Conservation (phyloP, 2,113 vertebrate genomes). For the Saimiri boliviensis region DNA sequence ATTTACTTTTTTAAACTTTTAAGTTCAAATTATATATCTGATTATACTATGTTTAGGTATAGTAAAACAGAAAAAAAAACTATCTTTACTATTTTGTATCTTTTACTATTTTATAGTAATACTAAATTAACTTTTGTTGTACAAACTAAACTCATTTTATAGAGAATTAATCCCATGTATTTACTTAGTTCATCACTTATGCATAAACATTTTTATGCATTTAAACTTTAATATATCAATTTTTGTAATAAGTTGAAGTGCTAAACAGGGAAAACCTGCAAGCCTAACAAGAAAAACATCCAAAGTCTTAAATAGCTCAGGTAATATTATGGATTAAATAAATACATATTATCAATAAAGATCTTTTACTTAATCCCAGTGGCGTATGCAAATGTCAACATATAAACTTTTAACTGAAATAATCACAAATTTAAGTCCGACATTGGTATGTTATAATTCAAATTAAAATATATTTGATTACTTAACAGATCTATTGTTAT, state of each 20-base stretch:
- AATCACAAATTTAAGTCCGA: background rate
- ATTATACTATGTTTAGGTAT: background rate
- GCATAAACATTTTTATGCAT: background rate
- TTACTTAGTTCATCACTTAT: background rate
- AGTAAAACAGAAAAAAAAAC: background rate
- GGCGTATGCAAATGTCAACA: background rate
- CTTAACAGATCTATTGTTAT: background rate
- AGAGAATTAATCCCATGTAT: background rate
- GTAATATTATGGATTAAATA: background rate
- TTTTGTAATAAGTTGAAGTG: background rate
- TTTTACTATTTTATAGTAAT: slow-evolving; percentile 13
- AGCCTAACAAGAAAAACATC: background rate
- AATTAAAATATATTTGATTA: background rate
- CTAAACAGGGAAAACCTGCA: background rate
- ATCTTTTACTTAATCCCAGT: background rate
- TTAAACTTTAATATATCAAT: background rate
- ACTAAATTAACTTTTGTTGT: background rate
- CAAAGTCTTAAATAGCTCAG: background rate
- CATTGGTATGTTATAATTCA: background rate
- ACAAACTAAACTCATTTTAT: background rate
- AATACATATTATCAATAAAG: background rate
- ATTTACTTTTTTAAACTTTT: background rate
- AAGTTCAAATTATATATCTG: background rate
- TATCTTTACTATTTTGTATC: slow-evolving; percentile 12
- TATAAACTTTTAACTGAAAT: background rate